These are phyloP conservation scores for Sisyra terminalis DNA, from an alignment of 2,888 invertebrate genomes.

Conservation along the genomic window DNA sequence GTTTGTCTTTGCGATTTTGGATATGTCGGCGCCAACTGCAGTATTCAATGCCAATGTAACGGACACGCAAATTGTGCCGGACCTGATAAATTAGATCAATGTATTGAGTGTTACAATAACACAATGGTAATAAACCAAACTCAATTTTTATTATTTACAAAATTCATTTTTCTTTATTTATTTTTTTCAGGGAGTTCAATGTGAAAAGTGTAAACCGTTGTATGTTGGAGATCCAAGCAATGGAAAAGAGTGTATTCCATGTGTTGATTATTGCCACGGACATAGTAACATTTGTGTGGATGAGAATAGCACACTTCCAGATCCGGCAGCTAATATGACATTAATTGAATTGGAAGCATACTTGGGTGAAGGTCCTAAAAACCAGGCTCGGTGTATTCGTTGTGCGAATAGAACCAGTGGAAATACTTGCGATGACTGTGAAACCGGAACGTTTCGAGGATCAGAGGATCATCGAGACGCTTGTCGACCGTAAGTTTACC, in stretches of 20 bases:
- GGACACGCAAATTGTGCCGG: slow-evolving; percentile 86
- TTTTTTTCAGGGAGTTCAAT: slow-evolving; percentile 56
- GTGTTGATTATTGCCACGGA: slow-evolving; percentile 76
- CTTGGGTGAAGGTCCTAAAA: slow-evolving; percentile 46
- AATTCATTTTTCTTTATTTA: slow-evolving; percentile 5
- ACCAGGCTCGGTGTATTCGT: slow-evolving; percentile 65
- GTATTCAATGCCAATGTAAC: slow-evolving; percentile 86
- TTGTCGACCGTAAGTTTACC: slow-evolving; percentile 48
- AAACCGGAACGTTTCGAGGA: slow-evolving; percentile 40
- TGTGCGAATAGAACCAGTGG: slow-evolving; percentile 75
- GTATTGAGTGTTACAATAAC: slow-evolving; percentile 76
- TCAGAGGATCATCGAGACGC: slow-evolving; percentile 58
- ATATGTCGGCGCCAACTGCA: slow-evolving; percentile 87
- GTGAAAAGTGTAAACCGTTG: slow-evolving; percentile 76
- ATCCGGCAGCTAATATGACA: slow-evolving; percentile 30
- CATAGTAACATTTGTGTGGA: slow-evolving; percentile 68
- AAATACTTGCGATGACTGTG: slow-evolving; percentile 65
- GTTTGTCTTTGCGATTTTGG: slow-evolving; percentile 85
- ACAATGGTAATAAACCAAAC: slow-evolving; percentile 47
- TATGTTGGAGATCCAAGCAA: slow-evolving; percentile 84
- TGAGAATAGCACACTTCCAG: slow-evolving; percentile 27
- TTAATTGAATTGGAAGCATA: slow-evolving; percentile 41
- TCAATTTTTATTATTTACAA: background rate
- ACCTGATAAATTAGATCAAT: slow-evolving; percentile 66
- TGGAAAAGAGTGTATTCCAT: slow-evolving; percentile 74